Evolutionary conservation across 2,888 invertebrate species (phyloP), one percentile per base, ranked within the genome.

Genomic region (Helleia helle): DNA sequence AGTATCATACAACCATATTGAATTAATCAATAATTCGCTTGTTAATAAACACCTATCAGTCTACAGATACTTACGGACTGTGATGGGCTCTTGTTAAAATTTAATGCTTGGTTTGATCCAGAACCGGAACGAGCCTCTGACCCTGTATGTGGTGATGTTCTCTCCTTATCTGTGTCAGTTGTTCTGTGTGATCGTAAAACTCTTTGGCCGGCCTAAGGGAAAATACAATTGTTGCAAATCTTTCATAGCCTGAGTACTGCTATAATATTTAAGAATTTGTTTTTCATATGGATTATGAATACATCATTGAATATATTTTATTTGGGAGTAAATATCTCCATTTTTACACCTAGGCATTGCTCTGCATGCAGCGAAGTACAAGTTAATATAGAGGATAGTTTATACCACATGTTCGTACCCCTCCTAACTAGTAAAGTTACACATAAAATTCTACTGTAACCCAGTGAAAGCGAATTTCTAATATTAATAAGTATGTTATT

Each of bases 181-280:
- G 75, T 90, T 77, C 59, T 87, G 79, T 60, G 88, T 66, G 77
- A 88, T 75, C 86, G 79, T 49, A 86, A 74, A 52, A 86, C 85
- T 59, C 85, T 73, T 62, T 85, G 85, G 50, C 79, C 85, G 55
- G 76, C 66, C 80, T 81, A 34, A 22, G 34, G 34, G 31, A 18
- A 34, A 34, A 34, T 7, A 22, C 18, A 34, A 34, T 34, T 34
- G 34, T 34, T 34, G 34, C 34, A 34, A 34, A 34, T 34, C 34
- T 34, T 34, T 34, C 34, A 34, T 22, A 34, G 34, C 34, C 34
- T 34, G 34, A 34, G 34, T 4, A 34, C 22, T 22, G 34, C 34
- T 34, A 34, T 34, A 30, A 30, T 30, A 34, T 34, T 34, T 18
- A 34, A 18, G 34, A 34, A 34, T 34, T 34, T 34, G 34, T 34